Evolutionary conservation across 2,888 invertebrate genomes (phyloP).

Genomic region (Pristionchus mayeri): DNA sequence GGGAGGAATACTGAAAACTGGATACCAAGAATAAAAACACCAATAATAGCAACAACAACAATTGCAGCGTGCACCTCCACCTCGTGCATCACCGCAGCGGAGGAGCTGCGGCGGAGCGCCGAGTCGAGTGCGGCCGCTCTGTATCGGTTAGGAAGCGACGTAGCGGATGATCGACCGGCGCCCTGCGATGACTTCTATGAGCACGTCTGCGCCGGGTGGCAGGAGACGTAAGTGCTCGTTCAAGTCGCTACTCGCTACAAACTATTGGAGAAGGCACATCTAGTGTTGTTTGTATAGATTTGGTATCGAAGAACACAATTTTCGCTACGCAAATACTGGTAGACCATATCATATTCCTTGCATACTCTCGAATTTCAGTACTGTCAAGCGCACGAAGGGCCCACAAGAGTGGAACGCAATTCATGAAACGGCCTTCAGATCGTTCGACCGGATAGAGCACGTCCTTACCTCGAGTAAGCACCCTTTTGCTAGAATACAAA

Average conservation of each 20-base stretch:
- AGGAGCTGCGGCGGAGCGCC: neutral
- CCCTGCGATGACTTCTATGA: slow-evolving; percentile 41
- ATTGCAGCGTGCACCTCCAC: slow-evolving; percentile 2
- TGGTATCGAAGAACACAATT: too few species aligned
- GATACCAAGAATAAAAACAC: too few species aligned
- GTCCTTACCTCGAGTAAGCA: neutral
- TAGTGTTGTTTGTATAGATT: too few species aligned
- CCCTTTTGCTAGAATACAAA: neutral
- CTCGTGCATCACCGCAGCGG: neutral
- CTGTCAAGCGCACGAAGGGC: neutral
- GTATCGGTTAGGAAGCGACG: neutral
- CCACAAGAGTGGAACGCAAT: neutral
- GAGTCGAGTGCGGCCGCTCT: slow-evolving; percentile 13
- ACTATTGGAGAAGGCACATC: too few species aligned
- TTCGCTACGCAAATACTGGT: too few species aligned
- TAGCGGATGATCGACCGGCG: neutral
- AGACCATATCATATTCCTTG: too few species aligned
- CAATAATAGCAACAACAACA: too few species aligned
- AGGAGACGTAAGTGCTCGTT: neutral
- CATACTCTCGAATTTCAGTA: too few species aligned
- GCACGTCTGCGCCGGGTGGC: slow-evolving; percentile 14
- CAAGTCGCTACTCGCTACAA: too few species aligned
- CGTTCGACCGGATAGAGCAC: slow-evolving; percentile 21
- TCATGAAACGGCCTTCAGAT: neutral
- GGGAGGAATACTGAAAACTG: too few species aligned